Evolutionary conservation across 2,888 invertebrate genomes (phyloP), one percentile per base, ranked within the genome.

Genomic region (Acleris literana): DNA sequence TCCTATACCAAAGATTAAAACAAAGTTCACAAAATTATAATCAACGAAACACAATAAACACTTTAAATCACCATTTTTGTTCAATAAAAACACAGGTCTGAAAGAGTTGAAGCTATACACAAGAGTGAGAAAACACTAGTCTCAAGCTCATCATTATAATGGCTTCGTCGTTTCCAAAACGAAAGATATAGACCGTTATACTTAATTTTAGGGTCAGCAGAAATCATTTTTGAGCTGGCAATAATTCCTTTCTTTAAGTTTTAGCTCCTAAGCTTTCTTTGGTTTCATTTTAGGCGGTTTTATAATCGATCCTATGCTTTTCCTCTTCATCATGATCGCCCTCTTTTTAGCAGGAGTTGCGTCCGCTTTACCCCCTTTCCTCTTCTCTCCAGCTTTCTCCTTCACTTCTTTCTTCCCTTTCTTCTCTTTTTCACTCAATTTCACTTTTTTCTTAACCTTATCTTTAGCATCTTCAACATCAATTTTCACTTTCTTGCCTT

Each of bases 211-310:
- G 25, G 3, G 16, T 29, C 7, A n/a, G 13, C 7, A 53, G 11
- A n/a, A 7, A n/a, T 22, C 16, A n/a, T 29, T 5, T n/a, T 29
- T 17, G 1, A 2, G n/a, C 16, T 17, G n/a, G 6, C 6, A 20
- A 53, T 16, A 3, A 13, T 52, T 25, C 5, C 13, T 52, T 11
- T 5, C 13, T 16, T 16, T 17, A 9, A 2, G 2, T n/a, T 7
- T 17, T 33, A 3, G 2, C 6, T 11, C 25, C 18, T 71, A 70
- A 9, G 39, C 65, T 52, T 54, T 70, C 1, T 79, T 85, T 0
- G 91, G 91, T 22, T 85, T 90, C 91, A 92, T 91, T 80, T 86
- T 90, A 0, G 91, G 91, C 13, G 85, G 79, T 75, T 90, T 91
- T 43, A 88, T 87, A 0, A 91, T 88, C 0, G 87, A 84, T 0